phyloP scores from a whole-genome alignment of 2,888 invertebrate genomes.

The Cantharis rustica region DNA sequence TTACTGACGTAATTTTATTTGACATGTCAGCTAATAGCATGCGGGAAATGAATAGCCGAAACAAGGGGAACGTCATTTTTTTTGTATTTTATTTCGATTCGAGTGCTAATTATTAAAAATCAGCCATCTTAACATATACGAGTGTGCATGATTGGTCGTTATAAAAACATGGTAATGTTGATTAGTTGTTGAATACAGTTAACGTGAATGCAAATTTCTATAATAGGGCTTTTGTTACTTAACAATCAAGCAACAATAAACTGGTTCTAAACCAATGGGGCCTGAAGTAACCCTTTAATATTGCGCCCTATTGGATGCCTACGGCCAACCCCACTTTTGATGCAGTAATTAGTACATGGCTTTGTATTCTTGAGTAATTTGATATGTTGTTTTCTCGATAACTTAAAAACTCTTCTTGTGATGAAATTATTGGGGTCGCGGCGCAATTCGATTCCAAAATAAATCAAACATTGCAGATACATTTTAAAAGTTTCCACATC shows the following conservation, averaged over 20 bases:
- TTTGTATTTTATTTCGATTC: neutral
- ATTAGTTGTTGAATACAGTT: constrained; percentile 53
- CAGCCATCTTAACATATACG: constrained; percentile 42
- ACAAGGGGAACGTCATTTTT: neutral
- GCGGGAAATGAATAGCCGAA: neutral
- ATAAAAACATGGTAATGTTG: constrained; percentile 44
- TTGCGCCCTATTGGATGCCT: constrained; percentile 49
- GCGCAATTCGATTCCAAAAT: neutral
- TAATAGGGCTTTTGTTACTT: constrained; percentile 47
- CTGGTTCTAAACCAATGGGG: constrained; percentile 51
- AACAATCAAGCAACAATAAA: constrained; percentile 51
- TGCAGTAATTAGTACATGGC: constrained; percentile 46
- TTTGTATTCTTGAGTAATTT: constrained; percentile 24
- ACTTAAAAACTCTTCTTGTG: neutral
- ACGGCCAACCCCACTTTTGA: constrained; percentile 48
- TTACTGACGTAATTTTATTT: neutral
- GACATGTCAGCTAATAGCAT: neutral
- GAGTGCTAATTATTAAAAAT: constrained; percentile 37
- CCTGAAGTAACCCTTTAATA: constrained; percentile 50
- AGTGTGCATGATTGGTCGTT: constrained; percentile 42
- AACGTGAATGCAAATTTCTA: constrained; percentile 49
- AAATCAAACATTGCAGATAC: neutral
- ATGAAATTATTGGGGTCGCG: neutral
- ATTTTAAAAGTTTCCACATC: neutral
- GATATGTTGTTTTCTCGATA: constrained; percentile 13